These are phyloP conservation scores for Parotia lawesii DNA, from an alignment of 2,113 vertebrate species.

Conservation along the genomic window DNA sequence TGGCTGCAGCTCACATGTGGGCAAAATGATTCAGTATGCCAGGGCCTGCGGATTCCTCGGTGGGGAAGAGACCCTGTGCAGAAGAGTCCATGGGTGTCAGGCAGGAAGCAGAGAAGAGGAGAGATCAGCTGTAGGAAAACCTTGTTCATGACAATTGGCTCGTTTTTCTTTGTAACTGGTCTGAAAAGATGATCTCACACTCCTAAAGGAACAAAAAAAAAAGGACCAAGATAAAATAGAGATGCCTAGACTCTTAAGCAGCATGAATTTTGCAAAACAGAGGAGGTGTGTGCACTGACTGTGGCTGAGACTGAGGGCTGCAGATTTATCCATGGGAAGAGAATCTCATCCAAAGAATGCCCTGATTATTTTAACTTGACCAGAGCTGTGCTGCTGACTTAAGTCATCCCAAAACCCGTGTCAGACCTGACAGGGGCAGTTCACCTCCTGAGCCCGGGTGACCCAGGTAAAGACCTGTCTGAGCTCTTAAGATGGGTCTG, in stretches of 20 bases:
- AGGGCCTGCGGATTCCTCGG: fast-evolving
- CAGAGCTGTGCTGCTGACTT: not conserved
- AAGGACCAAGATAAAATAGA: not conserved
- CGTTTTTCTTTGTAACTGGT: not conserved
- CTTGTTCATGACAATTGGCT: not conserved
- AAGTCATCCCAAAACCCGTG: not conserved
- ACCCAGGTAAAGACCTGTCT: not conserved
- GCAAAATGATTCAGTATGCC: not conserved
- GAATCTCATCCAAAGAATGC: not conserved
- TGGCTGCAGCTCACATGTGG: not conserved
- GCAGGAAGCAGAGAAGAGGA: not conserved
- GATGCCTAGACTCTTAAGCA: not conserved
- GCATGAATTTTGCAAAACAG: not conserved
- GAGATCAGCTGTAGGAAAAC: not conserved
- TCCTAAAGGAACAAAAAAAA: not conserved
- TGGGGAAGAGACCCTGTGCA: not conserved
- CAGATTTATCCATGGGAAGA: not conserved
- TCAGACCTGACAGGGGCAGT: not conserved
- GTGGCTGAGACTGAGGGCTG: not conserved
- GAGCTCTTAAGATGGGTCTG: not conserved
- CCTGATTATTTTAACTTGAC: not conserved
- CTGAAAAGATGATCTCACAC: not conserved
- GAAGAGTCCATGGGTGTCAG: not conserved
- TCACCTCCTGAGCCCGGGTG: not conserved
- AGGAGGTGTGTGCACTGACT: fast-evolving